Evolutionary conservation across 1,140 invertebrate genomes (phyloP).

Genomic region (Drosophila bocqueti): DNA sequence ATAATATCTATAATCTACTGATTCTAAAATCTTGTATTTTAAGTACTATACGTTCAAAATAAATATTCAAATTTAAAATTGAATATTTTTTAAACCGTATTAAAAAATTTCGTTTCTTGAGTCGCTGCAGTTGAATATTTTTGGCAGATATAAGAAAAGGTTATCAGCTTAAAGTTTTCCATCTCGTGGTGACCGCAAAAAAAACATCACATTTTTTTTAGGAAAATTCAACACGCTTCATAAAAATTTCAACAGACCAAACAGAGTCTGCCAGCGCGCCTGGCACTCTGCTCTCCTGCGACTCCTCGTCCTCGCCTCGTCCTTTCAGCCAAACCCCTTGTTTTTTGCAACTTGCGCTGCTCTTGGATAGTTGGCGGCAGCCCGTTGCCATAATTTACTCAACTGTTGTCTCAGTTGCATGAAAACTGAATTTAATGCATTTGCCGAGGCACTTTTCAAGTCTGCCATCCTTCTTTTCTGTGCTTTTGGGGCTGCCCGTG

Average conservation of each 20-base stretch:
- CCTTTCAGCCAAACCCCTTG: conserved; percentile 8
- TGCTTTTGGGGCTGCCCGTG: conserved; percentile 13
- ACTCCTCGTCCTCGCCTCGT: not conserved
- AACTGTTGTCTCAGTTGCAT: conserved; percentile 82
- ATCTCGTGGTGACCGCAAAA: conserved; percentile 6
- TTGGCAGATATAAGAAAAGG: conserved; percentile 9
- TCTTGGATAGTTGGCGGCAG: conserved; percentile 52
- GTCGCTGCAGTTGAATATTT: not conserved
- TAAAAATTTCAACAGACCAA: conserved; percentile 72
- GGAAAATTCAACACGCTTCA: conserved; percentile 50
- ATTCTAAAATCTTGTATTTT: no score
- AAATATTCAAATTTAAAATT: no score
- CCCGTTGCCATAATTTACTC: conserved; percentile 80
- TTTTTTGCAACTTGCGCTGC: conserved; percentile 21
- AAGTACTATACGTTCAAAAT: not conserved
- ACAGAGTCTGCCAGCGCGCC: conserved; percentile 40
- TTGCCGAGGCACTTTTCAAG: conserved; percentile 70
- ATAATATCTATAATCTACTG: no score
- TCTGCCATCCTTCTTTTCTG: conserved; percentile 15
- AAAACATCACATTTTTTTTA: not conserved
- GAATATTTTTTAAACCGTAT: no score
- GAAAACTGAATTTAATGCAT: conserved; percentile 82
- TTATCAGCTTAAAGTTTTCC: conserved; percentile 24
- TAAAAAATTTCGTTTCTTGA: no score
- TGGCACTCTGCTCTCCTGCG: conserved; percentile 31